phyloP scores from a whole-genome alignment of 1,140 invertebrate species.

The Lucilia sericata region DNA sequence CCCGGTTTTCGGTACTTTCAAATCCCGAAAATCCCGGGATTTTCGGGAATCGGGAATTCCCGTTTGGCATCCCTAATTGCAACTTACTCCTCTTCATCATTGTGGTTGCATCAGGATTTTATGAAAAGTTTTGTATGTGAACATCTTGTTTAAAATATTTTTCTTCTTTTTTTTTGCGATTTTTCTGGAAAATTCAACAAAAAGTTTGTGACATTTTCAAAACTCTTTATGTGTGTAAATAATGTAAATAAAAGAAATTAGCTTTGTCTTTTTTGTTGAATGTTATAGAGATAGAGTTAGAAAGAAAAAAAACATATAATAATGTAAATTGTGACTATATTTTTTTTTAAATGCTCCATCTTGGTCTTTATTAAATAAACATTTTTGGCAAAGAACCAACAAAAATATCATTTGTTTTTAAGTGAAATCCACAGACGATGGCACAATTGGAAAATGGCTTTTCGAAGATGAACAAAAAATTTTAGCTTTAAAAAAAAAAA shows the following conservation, averaged over 20 bases:
- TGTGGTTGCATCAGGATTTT: background rate
- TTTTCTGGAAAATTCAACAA: background rate
- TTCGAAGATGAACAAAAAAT: too few relatives aligned
- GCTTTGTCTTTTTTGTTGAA: background rate
- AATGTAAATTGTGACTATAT: background rate
- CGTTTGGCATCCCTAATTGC: too few relatives aligned
- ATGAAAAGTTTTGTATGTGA: background rate
- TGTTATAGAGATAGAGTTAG: background rate
- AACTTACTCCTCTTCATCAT: background rate
- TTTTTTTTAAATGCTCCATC: background rate
- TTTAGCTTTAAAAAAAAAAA: too few relatives aligned
- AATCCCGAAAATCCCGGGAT: too few relatives aligned
- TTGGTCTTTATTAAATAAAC: constrained; percentile 7
- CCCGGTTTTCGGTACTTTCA: too few relatives aligned
- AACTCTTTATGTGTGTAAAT: background rate
- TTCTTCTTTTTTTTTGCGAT: background rate
- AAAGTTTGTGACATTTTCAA: background rate
- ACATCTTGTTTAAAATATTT: background rate
- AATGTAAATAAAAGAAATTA: background rate
- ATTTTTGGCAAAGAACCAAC: background rate
- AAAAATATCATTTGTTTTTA: background rate
- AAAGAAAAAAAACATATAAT: background rate
- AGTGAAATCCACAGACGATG: too few relatives aligned
- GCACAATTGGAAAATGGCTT: too few relatives aligned
- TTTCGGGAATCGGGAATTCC: too few relatives aligned